Percentiles rank a stretch among this genome's conserved stretches.
Evolutionary conservation across 2,888 invertebrate genomes (phyloP).

Genomic region (Cantharis lateralis): DNA sequence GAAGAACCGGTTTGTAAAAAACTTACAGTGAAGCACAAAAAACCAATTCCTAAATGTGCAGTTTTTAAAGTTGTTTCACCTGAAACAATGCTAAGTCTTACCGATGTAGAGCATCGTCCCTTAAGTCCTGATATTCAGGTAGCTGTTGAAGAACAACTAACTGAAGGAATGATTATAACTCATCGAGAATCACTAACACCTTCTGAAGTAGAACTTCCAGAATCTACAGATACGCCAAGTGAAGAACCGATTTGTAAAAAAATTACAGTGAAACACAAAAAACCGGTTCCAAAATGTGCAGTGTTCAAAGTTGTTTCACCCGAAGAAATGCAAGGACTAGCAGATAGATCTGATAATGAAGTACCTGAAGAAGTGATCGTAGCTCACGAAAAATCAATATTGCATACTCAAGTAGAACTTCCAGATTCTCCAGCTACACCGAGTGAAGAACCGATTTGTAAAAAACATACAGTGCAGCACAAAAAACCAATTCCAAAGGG

Average conservation of each 20-base stretch:
- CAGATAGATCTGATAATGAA: not conserved
- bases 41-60: conserved; percentile 23
- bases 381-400: not conserved
- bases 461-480: conserved; percentile 39
- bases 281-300: conserved; percentile 23
- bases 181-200: not conserved
- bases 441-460: conserved; percentile 43
- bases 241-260: conserved; percentile 46
- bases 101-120: not conserved
- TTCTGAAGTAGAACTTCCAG: not conserved
- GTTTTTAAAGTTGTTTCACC: not conserved
- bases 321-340: not conserved
- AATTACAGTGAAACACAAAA: conserved; percentile 37
- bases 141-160: not conserved
- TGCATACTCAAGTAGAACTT: not conserved
- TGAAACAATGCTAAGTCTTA: not conserved
- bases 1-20: conserved; percentile 47
- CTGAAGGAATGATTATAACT: not conserved
- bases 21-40: conserved; percentile 37
- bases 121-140: not conserved
- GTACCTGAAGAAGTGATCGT: not conserved
- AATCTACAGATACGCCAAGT: not conserved
- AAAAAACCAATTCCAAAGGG: conserved; percentile 33
- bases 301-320: not conserved
- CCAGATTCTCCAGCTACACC: not conserved